Evolutionary conservation across 2,888 invertebrate species (phyloP), one percentile per base, ranked within the genome.

Genomic region (Rotaria socialis): DNA sequence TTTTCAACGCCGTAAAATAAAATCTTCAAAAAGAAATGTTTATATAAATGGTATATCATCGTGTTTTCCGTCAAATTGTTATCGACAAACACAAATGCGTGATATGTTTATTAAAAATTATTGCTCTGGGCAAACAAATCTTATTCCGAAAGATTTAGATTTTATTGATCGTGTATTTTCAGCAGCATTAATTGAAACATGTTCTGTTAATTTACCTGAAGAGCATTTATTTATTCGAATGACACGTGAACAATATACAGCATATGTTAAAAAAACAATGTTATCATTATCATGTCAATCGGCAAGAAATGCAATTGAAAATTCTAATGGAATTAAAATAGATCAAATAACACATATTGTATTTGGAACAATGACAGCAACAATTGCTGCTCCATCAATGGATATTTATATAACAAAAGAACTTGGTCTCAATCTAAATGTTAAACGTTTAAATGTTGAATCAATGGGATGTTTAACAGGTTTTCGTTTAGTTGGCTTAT

Each of bases 381-480:
- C 67, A 19, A 67, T 67, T 2, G 11, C 8, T 16, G 67, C 67
- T 4, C 67, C 67, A 67, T 67, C 67, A 19, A 67, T 67, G 35
- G 67, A 67, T 41, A 41, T 67, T 2, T 5, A 35, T 19, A 35
- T 67, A 35, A 4, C 19, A 16, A 67, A 67, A 27, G 19, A 35
- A 27, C 67, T 67, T 41, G 16, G 35, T 35, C 35, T 67, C 7
- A 67, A 41, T 35, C 0, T 4, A 67, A 67, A 41, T 67, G 35
- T 67, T 14, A 67, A 67, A 67, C 67, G 67, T 67, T 41, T 67
- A 16, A 67, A 67, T 67, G 67, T 67, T 19, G 67, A 67, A 67
- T 14, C 67, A 41, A 67, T 67, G 67, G 67, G 67, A 35, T 67
- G 67, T 67, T 67, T 67, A 67, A 67, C 67, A 14, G 67, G 67